Evolutionary conservation across 2,113 vertebrate species (phyloP).

Genomic region (Epinephelus fuscoguttatus): DNA sequence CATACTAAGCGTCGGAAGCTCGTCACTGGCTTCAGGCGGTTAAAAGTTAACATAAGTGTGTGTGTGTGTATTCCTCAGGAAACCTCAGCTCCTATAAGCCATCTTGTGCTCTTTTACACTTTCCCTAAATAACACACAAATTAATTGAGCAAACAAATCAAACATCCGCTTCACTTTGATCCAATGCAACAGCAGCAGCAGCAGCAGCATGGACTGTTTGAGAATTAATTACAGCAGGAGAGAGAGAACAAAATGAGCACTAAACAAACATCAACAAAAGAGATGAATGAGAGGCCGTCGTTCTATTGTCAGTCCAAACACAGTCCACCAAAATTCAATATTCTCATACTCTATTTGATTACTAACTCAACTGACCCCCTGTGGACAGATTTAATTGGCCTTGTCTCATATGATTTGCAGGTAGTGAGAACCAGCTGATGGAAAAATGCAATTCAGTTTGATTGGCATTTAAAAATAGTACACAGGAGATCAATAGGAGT

Average conservation of each 20-base stretch:
- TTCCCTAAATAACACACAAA: slow-evolving; percentile 5
- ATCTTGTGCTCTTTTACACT: neutral
- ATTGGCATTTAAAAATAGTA: neutral
- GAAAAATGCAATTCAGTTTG: neutral
- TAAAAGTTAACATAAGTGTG: neutral
- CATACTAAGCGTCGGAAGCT: neutral
- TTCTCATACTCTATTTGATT: neutral
- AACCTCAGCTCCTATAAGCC: neutral
- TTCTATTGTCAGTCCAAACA: neutral
- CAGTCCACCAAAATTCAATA: neutral
- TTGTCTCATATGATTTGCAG: slow-evolving; percentile 45
- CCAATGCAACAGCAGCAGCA: neutral
- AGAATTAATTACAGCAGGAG: neutral
- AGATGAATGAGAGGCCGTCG: neutral
- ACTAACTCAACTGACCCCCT: neutral
- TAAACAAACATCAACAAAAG: neutral
- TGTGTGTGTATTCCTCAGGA: neutral
- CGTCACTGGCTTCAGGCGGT: neutral
- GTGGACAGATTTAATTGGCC: neutral
- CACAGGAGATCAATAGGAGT: neutral
- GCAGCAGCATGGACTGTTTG: neutral
- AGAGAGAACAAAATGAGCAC: neutral
- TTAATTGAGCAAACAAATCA: neutral
- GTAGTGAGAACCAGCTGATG: neutral
- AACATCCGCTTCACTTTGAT: neutral